Evolutionary conservation across 2,113 vertebrate genomes (phyloP).

Genomic region (Leptosomus discolor): DNA sequence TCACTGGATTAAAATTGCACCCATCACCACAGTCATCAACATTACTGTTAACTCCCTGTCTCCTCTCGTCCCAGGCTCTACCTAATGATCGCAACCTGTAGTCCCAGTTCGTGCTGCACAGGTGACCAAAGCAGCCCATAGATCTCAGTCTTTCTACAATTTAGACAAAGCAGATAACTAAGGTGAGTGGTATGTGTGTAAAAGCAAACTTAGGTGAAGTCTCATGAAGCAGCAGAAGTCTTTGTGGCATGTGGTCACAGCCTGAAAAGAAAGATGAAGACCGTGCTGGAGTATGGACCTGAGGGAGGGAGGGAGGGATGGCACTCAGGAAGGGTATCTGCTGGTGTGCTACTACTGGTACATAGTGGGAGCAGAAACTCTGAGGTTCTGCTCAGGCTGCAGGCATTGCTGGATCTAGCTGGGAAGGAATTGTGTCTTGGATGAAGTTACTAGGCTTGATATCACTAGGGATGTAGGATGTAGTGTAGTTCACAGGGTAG

Average conservation of each 20-base stretch:
- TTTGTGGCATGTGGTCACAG: accelerated
- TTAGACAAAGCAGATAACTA: background rate
- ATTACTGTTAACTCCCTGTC: background rate
- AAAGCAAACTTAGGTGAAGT: background rate
- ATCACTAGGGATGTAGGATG: background rate
- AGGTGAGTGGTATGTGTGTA: background rate
- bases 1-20: slow-evolving; percentile 26
- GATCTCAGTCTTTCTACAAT: accelerated
- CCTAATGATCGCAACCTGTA: background rate
- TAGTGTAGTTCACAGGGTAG: accelerated
- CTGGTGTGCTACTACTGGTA: background rate
- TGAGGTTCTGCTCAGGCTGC: background rate
- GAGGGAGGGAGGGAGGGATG: background rate
- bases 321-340: background rate
- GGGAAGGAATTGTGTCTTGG: background rate
- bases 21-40: background rate
- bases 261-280: background rate
- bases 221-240: background rate
- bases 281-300: background rate
- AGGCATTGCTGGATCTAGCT: background rate
- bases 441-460: background rate
- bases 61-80: background rate
- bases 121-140: background rate
- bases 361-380: background rate
- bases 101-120: background rate